Evolutionary conservation across 2,888 invertebrate species (phyloP).

Genomic region (Platynereis dumerilii): DNA sequence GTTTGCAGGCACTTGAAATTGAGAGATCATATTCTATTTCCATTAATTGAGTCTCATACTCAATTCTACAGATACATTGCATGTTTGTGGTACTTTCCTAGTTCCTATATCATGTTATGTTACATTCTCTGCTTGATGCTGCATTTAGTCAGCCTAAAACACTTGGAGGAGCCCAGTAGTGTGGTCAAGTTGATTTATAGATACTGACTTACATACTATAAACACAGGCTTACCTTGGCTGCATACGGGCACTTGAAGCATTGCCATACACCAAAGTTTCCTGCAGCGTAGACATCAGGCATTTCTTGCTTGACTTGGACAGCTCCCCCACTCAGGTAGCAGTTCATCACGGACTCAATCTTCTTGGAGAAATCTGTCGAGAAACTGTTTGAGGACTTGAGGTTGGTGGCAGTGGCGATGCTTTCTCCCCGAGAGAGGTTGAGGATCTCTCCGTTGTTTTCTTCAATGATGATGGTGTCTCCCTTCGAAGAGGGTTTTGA

Average conservation of each 20-base stretch:
- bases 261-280: slow-evolving; percentile 33
- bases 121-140: too few relatives aligned
- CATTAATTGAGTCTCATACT: too few relatives aligned
- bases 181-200: too few relatives aligned
- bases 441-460: too few relatives aligned
- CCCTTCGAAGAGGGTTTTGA: slow-evolving; percentile 9
- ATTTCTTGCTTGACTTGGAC: slow-evolving; percentile 8
- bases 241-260: slow-evolving; percentile 52
- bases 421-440: not conserved
- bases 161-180: too few relatives aligned
- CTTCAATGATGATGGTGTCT: slow-evolving; percentile 1
- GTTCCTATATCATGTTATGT: too few relatives aligned
- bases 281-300: not conserved
- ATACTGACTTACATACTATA: too few relatives aligned
- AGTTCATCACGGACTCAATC: not conserved
- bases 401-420: not conserved
- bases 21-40: too few relatives aligned
- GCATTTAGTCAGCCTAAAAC: too few relatives aligned
- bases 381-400: slow-evolving; percentile 29
- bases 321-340: not conserved
- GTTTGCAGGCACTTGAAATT: too few relatives aligned
- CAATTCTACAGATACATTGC: too few relatives aligned
- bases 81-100: too few relatives aligned
- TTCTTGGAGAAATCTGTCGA: slow-evolving; percentile 45
- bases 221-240: slow-evolving; percentile 50